Evolutionary conservation across 2,888 invertebrate species (phyloP).

Genomic region (Luffia ferchaultella): DNA sequence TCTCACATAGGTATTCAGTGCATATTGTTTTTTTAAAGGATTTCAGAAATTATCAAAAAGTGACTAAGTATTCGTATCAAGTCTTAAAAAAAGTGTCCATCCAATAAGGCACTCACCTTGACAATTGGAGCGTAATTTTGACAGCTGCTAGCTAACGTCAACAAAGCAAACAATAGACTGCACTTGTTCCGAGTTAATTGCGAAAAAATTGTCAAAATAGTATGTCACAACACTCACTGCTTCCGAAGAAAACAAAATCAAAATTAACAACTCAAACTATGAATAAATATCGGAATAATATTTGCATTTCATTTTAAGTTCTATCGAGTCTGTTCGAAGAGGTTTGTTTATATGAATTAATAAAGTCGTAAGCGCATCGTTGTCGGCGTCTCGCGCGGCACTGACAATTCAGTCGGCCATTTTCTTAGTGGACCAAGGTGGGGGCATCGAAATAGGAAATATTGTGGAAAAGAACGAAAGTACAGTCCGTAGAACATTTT

Average conservation of each 20-base stretch:
- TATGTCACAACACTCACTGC: constrained; percentile 4
- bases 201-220: background rate
- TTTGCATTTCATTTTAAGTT: background rate
- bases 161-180: constrained; percentile 35
- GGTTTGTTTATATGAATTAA: constrained; percentile 12
- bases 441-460: constrained; percentile 42
- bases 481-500: too few relatives aligned
- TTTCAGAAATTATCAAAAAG: too few relatives aligned
- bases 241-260: constrained; percentile 4
- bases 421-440: constrained; percentile 47
- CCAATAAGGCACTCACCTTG: constrained; percentile 35
- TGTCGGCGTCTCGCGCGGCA: constrained; percentile 41
- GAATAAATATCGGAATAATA: background rate
- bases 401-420: constrained; percentile 42
- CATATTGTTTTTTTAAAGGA: too few relatives aligned
- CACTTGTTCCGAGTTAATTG: constrained; percentile 19
- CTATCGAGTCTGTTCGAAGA: constrained; percentile 7
- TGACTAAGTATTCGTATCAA: too few relatives aligned
- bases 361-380: constrained; percentile 37
- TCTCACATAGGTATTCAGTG: too few relatives aligned
- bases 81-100: background rate
- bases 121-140: constrained; percentile 42
- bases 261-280: constrained; percentile 2
- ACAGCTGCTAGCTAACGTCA: constrained; percentile 46
- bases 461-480: constrained; percentile 35